These are phyloP conservation scores for Zonotrichia leucophrys DNA, from an alignment of 2,113 vertebrate genomes.

Conservation along the genomic window DNA sequence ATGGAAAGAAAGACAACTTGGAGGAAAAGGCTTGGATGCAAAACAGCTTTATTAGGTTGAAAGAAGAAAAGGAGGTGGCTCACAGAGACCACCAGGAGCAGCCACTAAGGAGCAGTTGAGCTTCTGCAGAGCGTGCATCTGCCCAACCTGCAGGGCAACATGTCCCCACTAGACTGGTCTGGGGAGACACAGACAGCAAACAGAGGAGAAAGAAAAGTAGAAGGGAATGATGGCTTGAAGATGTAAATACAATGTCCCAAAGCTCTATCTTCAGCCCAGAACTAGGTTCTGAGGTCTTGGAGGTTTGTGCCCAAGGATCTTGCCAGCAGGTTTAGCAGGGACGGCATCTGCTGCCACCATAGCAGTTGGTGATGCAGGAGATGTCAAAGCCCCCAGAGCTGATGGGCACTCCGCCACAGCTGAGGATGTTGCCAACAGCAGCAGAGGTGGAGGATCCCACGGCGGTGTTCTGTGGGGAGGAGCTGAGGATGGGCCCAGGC, in stretches of 20 bases:
- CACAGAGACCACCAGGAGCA: background rate
- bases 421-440: too few species aligned
- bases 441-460: too few species aligned
- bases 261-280: background rate
- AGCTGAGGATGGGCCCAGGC: too few species aligned
- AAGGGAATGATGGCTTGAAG: background rate
- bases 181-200: accelerated
- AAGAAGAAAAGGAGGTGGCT: background rate
- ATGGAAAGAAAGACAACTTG: background rate
- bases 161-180: accelerated
- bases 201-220: background rate
- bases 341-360: background rate
- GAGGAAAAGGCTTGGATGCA: background rate
- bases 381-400: too few species aligned
- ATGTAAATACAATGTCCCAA: background rate
- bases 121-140: background rate
- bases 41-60: background rate
- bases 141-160: background rate
- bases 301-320: too few species aligned
- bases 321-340: too few species aligned
- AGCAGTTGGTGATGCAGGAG: background rate
- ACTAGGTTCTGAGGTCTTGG: too few species aligned
- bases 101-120: background rate
- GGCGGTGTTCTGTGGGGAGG: too few species aligned
- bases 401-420: too few species aligned